Evolutionary conservation across 2,797 vertebrate genomes (phyloP), one percentile per base, ranked within the genome.

Genomic region (Schizopygopsis pylzovi): DNA sequence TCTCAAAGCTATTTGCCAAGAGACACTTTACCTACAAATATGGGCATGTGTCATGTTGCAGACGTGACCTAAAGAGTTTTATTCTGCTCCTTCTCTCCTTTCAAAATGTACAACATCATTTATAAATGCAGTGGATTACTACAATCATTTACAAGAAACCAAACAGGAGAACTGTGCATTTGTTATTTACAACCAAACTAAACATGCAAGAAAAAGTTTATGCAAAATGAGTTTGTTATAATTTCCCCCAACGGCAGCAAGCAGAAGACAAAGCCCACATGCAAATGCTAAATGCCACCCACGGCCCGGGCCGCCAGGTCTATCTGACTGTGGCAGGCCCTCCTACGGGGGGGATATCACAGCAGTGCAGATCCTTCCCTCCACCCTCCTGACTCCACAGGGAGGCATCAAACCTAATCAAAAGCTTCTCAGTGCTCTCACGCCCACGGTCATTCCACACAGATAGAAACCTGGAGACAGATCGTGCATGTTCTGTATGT

Each of bases 371-470:
- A 90, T 84, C 79, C 67, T 65, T 71, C 80, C 65, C 90, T 86
- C 89, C 89, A 85, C 89, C 90, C 89, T 87, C 76, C 85, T 49
- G 37, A 33, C 82, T 79, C 89, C 63, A 73, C 84, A 33, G 79
- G 82, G 86, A 89, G 89, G 63, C 79, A 71, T 86, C 84, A 87
- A 87, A 85, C 79, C 76, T 89, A 89, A 90, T 90, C 89, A 87
- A 90, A 86, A 89, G 86, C 82, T 81, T 86, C 79, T 88, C 89
- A 90, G 95, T 93, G 86, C 85, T 85, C 84, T 82, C 85, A 85
- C 82, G 84, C 87, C 90, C 84, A 89, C 84, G 70, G 83, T 82
- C 63, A 81, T 49, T 77, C 22, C 18, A 9, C 78, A 88, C 68
- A 85, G 82, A 90, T 47, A 86, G 76, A 85, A 85, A 65, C 84